phyloP scores from a whole-genome alignment of 2,113 vertebrate species.

The Ochotona princeps region DNA sequence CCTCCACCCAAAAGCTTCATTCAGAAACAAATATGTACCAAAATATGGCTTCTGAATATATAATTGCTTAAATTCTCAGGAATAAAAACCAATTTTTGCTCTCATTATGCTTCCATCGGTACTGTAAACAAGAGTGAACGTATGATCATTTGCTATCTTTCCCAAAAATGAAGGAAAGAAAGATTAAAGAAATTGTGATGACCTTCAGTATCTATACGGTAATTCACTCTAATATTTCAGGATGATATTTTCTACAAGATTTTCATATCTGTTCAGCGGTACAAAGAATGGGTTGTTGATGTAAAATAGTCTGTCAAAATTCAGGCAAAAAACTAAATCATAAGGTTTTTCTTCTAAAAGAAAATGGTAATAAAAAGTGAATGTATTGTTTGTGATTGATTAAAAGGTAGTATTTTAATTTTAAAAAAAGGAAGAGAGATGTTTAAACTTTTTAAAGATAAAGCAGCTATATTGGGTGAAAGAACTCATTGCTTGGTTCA shows the following conservation, averaged over 20 bases:
- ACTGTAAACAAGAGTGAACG: neutral
- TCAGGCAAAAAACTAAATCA: neutral
- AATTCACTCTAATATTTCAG: neutral
- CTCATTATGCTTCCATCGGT: neutral
- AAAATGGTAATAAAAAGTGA: neutral
- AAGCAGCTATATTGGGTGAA: neutral
- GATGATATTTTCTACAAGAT: neutral
- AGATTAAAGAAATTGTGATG: neutral
- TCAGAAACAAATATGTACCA: neutral
- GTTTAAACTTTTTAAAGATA: neutral
- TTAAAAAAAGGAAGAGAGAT: neutral
- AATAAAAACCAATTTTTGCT: neutral
- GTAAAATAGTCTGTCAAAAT: neutral
- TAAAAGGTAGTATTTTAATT: neutral
- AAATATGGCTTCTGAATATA: neutral
- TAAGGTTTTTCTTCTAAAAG: neutral
- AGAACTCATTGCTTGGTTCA: neutral
- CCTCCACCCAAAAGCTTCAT: neutral
- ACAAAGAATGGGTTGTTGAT: neutral
- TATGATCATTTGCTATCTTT: neutral
- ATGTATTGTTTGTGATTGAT: neutral
- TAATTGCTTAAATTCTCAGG: neutral
- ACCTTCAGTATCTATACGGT: neutral
- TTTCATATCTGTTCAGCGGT: neutral
- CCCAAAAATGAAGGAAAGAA: neutral